Evolutionary conservation across 2,888 invertebrate species (phyloP).

Genomic region (Drosophila rubida): DNA sequence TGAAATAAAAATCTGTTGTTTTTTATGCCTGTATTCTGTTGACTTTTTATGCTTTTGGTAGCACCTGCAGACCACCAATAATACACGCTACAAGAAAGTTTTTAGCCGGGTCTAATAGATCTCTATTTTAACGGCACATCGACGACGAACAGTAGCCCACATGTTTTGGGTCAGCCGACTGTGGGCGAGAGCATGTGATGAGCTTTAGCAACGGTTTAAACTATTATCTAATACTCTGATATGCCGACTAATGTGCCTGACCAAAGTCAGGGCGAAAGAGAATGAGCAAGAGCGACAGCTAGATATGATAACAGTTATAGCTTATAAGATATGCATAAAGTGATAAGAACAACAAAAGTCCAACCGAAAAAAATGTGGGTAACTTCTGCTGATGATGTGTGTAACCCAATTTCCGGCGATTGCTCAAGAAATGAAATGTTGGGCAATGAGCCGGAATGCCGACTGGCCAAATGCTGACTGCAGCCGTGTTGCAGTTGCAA

Average conservation of each 20-base stretch:
- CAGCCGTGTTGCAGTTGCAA: slow-evolving; percentile 9
- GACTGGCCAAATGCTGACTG: slow-evolving; percentile 4
- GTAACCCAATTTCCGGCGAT: slow-evolving; percentile 67
- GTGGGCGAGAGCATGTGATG: slow-evolving; percentile 22
- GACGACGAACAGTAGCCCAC: background rate
- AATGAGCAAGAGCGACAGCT: background rate
- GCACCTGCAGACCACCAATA: background rate
- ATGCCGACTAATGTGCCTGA: slow-evolving; percentile 35
- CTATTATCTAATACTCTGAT: slow-evolving; percentile 35
- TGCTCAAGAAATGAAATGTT: slow-evolving; percentile 44
- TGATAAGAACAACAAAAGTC: slow-evolving; percentile 47
- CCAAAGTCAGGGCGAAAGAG: slow-evolving; percentile 7
- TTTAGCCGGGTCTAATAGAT: background rate
- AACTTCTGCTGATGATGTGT: slow-evolving; percentile 44
- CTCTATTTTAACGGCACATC: slow-evolving; percentile 1
- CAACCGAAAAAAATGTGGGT: slow-evolving; percentile 13
- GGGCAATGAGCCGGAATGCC: slow-evolving; percentile 58
- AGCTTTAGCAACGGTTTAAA: slow-evolving; percentile 20
- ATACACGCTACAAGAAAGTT: background rate
- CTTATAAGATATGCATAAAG: slow-evolving; percentile 20
- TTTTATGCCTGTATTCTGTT: background rate
- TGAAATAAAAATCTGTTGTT: background rate
- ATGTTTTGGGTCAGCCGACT: background rate
- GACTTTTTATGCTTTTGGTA: background rate
- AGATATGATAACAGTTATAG: slow-evolving; percentile 46